Conservation (phyloP, 2,113 vertebrate genomes). For the Peromyscus leucopus region DNA sequence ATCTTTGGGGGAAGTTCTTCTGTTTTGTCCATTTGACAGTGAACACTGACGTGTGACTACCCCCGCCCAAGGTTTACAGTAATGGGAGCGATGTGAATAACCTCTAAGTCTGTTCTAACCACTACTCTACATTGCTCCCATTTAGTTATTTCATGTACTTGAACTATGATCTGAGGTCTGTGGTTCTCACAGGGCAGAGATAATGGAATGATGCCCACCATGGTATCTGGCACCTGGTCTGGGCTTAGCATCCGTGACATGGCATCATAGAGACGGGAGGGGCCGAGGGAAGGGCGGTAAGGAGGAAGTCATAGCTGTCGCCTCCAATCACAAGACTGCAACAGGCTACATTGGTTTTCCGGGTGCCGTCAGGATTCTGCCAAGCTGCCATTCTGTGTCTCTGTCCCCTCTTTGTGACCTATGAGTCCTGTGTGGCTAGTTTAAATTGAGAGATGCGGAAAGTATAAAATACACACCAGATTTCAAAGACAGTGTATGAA, state of each 20-base stretch:
- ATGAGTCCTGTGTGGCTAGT: constrained; percentile 1
- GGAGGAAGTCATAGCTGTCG: neutral
- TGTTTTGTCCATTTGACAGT: neutral
- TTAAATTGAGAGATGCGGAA: constrained; percentile 46
- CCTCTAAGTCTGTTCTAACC: neutral
- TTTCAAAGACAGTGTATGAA: constrained; percentile 49
- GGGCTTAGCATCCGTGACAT: neutral
- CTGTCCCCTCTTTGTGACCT: neutral
- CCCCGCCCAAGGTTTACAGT: neutral
- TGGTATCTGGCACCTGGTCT: neutral
- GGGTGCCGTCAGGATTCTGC: neutral
- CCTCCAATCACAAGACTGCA: neutral
- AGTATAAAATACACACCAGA: constrained; percentile 35
- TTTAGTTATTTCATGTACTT: constrained; percentile 39
- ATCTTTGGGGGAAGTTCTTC: neutral
- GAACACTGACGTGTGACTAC: neutral
- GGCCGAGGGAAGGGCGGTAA: neutral
- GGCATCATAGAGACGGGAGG: neutral
- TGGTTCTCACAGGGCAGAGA: constrained; percentile 23
- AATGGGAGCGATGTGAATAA: neutral
- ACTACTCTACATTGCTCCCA: neutral
- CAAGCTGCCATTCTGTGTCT: neutral
- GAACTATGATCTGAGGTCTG: constrained; percentile 3
- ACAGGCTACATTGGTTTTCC: neutral
- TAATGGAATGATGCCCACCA: neutral